Percentiles rank a stretch among this genome's conserved stretches.
phyloP scores from a whole-genome alignment of 1,140 invertebrate genomes.

The Drosophila jambulina region DNA sequence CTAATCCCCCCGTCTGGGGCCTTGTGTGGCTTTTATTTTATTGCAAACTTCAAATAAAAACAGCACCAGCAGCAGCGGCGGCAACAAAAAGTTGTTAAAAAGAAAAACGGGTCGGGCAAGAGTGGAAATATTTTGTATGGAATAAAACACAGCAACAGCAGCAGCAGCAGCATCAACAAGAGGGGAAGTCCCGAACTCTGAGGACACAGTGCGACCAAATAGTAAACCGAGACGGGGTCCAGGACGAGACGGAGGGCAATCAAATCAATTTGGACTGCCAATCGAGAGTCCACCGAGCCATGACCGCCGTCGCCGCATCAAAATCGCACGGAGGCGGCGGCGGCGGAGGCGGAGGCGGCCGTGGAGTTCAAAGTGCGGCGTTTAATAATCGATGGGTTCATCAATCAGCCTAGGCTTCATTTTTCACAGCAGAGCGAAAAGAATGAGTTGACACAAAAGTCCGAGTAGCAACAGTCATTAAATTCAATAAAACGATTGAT shows the following conservation, averaged over 20 bases:
- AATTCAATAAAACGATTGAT: constrained; percentile 43
- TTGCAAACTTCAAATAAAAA: constrained; percentile 64
- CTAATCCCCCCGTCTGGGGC: constrained; percentile 42
- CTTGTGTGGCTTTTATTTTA: constrained; percentile 64
- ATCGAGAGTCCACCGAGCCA: constrained; percentile 40
- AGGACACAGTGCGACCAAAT: constrained; percentile 4
- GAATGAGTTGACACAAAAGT: constrained; percentile 42
- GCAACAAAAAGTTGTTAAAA: constrained; percentile 50
- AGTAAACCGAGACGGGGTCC: constrained; percentile 11
- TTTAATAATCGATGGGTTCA: constrained; percentile 50
- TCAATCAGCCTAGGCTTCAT: constrained; percentile 42
- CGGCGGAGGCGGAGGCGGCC: background rate
- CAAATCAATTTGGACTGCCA: constrained; percentile 33
- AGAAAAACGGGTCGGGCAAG: constrained; percentile 21
- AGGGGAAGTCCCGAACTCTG: background rate
- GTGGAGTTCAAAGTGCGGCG: constrained; percentile 14
- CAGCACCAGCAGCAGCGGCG: constrained; percentile 1
- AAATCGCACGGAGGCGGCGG: constrained; percentile 1
- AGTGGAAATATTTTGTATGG: constrained; percentile 40
- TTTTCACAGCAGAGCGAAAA: constrained; percentile 13
- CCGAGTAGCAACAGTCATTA: constrained; percentile 3
- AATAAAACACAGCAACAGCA: constrained; percentile 27
- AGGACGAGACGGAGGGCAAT: constrained; percentile 20
- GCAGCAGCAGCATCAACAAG: constrained; percentile 12
- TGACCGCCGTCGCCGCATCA: constrained; percentile 26